Base-by-base conservation (phyloP, 1,140 invertebrate species). In the Brachystomella parvula region DNA sequence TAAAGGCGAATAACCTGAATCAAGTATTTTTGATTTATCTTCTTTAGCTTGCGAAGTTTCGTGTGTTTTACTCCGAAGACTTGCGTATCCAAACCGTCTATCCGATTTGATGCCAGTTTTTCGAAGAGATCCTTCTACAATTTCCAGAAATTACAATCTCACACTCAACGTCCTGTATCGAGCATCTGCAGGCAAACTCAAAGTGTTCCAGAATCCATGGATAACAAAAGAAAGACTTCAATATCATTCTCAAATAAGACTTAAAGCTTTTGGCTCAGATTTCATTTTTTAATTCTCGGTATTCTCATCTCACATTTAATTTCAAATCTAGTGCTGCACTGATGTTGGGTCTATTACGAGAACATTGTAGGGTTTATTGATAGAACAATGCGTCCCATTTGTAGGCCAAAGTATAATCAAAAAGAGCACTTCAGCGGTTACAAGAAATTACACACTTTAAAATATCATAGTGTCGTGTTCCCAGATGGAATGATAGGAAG, bases 361-460 rank as follows among this genome's bases (percentile, higher is more conserved):
- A 64, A 62, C 26, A 24, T 64, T 64, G 63, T 64, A 30, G 47
- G 63, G 15, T 64, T 64, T 28, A 64, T 64, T 61, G 63, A 64
- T 33, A 53, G 63, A 3, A 64, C 63, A 19, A 29, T 21, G 3
- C 56, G 57, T 15, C 63, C 63, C 6, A 64, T 64, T 58, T 64
- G 63, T 53, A 44, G 57, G 28, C 63, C 63, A 3, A 64, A 59
- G n/a, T 30, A 61, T 32, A 56, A 64, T 28, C 63, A 64, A 61
- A 12, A 28, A 30, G 19, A 9, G 9, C 28, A 58, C 6, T 64
- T 63, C 28, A 64, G 63, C 28, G 63, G 63, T 3, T 64, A 60
- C 33, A 61, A 64, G 30, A 64, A 59, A 30, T 3, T 3, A 64
- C 57, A 64, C 63, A 3, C 3, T 15, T 3, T 64, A 9, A 64